phyloP scores from a whole-genome alignment of 2,113 vertebrate species.

The Antigone vipio region DNA sequence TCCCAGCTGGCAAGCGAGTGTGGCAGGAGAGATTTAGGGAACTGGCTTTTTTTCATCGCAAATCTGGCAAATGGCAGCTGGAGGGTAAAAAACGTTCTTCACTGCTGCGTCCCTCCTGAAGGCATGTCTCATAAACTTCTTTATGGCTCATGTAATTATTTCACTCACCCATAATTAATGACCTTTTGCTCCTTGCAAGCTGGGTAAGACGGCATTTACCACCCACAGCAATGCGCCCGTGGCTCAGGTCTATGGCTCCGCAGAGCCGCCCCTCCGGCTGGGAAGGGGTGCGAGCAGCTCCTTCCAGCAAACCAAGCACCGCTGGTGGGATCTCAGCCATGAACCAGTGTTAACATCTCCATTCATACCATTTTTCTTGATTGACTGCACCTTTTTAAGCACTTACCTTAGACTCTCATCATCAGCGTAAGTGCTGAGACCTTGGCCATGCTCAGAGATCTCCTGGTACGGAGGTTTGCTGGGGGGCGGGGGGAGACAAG shows the following conservation, averaged over 20 bases:
- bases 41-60: background rate
- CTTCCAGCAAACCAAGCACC: background rate
- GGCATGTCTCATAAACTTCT: background rate
- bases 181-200: background rate
- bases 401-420: background rate
- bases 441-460: background rate
- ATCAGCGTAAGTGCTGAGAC: background rate
- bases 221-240: accelerated
- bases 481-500: accelerated
- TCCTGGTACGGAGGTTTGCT: background rate
- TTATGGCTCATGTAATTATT: background rate
- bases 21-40: background rate
- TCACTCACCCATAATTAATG: background rate
- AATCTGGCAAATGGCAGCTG: background rate
- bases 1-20: background rate
- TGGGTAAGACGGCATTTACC: background rate
- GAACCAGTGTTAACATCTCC: background rate
- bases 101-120: background rate
- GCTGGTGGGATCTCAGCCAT: background rate
- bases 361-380: background rate
- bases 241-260: background rate
- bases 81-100: background rate
- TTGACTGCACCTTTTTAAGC: background rate
- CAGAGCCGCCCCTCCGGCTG: background rate
- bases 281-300: background rate